phyloP scores from a whole-genome alignment of 2,888 invertebrate genomes.

The Thereva unica region DNA sequence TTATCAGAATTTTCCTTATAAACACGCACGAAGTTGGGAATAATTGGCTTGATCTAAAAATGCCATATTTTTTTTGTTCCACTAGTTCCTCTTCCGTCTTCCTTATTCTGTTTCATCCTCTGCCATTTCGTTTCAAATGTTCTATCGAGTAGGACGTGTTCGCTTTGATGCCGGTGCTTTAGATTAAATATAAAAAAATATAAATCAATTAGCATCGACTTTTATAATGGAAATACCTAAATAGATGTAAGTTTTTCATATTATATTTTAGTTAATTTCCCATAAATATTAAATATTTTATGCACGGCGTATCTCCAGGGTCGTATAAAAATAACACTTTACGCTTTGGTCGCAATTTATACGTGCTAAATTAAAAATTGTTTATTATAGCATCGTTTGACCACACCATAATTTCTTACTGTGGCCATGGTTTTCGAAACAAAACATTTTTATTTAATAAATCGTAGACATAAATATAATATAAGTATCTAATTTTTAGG shows the following conservation, averaged over 20 bases:
- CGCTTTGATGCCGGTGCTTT: too few species aligned
- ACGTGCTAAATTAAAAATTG: slow-evolving; percentile 61
- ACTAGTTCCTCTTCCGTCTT: background rate
- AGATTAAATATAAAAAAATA: background rate
- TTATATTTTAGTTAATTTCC: too few species aligned
- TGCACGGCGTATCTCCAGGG: slow-evolving; percentile 69
- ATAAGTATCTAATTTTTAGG: background rate
- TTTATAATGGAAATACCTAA: background rate
- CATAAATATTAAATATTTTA: slow-evolving; percentile 44
- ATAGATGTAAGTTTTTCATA: background rate
- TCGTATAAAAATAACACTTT: slow-evolving; percentile 54
- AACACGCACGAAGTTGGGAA: too few species aligned
- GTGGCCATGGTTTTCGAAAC: slow-evolving; percentile 58
- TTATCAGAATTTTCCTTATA: too few species aligned
- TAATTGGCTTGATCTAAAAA: too few species aligned
- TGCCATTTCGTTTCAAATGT: too few species aligned
- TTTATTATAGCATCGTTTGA: slow-evolving; percentile 56
- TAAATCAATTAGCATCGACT: background rate
- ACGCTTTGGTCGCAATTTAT: slow-evolving; percentile 64
- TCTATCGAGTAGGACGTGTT: too few species aligned
- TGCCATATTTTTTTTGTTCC: background rate
- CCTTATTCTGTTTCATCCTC: background rate
- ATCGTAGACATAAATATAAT: background rate
- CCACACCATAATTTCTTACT: slow-evolving; percentile 54
- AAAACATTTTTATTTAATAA: slow-evolving; percentile 48